A percentile compares a stretch with the other conserved stretches of the same genome.
These are phyloP conservation scores for Sebastes steindachneri DNA, from an alignment of 2,797 vertebrate species.

Conservation along the genomic window DNA sequence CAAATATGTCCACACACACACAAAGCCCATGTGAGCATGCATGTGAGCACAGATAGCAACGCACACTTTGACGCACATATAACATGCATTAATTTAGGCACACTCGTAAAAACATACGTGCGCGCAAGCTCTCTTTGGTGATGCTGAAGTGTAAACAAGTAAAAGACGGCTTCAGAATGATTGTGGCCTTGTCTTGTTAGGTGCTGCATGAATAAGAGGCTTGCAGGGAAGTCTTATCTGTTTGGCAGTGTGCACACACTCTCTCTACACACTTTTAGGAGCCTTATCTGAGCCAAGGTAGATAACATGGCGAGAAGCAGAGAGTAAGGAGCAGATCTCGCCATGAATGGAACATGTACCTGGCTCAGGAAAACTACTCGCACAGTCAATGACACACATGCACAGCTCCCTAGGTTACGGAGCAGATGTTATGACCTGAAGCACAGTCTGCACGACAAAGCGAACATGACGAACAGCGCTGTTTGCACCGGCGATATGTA, in stretches of 20 bases:
- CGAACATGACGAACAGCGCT: conserved; percentile 16
- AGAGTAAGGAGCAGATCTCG: conserved; percentile 44
- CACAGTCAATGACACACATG: conserved; percentile 2
- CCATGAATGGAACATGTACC: conserved; percentile 55
- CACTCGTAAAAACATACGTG: conserved; percentile 25
- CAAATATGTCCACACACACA: conserved; percentile 32
- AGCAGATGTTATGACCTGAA: conserved; percentile 48
- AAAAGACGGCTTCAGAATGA: conserved; percentile 42
- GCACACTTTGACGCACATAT: not conserved
- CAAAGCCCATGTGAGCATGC: conserved; percentile 12
- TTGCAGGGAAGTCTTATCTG: conserved; percentile 65
- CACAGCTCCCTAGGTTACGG: conserved; percentile 23
- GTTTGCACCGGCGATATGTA: not conserved
- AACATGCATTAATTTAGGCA: not conserved
- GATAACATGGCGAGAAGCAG: conserved; percentile 54
- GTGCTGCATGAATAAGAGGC: conserved; percentile 61
- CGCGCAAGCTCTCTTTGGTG: conserved; percentile 15
- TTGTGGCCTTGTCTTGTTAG: conserved; percentile 58
- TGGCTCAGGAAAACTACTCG: conserved; percentile 21
- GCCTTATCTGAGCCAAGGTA: conserved; percentile 55
- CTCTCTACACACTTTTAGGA: conserved; percentile 25
- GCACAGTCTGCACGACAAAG: conserved; percentile 1
- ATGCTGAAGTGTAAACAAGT: conserved; percentile 48
- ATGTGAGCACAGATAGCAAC: conserved; percentile 24
- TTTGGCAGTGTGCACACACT: conserved; percentile 19